Percentiles rank a stretch among this genome's conserved stretches.
These are phyloP conservation scores for Gadopsis marmoratus DNA, from an alignment of 2,797 vertebrate species.

Conservation along the genomic window DNA sequence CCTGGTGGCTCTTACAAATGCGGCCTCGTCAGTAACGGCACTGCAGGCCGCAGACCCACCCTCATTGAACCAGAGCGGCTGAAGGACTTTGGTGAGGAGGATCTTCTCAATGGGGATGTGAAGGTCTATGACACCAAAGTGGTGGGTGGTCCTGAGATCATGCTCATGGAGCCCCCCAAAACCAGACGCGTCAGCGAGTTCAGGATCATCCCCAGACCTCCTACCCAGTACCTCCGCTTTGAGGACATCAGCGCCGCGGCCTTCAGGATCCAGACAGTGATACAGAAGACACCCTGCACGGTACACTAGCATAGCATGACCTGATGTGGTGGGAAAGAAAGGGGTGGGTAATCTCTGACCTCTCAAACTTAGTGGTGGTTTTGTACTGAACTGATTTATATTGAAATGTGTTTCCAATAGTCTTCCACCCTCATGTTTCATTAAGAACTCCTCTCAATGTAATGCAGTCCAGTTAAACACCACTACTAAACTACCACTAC, in stretches of 20 bases:
- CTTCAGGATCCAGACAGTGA: constrained; percentile 88
- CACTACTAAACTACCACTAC: too few relatives aligned
- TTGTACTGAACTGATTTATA: neutral
- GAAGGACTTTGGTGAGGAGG: constrained; percentile 93
- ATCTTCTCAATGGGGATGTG: constrained; percentile 87
- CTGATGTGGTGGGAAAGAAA: neutral
- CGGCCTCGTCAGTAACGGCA: constrained; percentile 78
- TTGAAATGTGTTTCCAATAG: neutral
- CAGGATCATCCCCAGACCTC: constrained; percentile 67
- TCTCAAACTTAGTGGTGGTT: neutral
- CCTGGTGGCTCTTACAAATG: constrained; percentile 68
- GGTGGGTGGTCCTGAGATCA: constrained; percentile 74
- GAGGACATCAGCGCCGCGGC: constrained; percentile 93
- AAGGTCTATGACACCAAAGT: constrained; percentile 84
- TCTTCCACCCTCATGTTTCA: neutral
- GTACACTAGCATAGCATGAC: constrained; percentile 71
- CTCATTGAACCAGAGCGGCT: constrained; percentile 91
- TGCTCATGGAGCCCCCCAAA: constrained; percentile 82
- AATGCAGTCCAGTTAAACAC: too few relatives aligned
- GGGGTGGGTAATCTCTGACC: constrained; percentile 7
- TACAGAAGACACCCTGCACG: constrained; percentile 93
- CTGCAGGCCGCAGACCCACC: constrained; percentile 72
- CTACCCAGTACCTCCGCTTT: constrained; percentile 86
- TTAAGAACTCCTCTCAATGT: neutral
- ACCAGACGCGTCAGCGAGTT: constrained; percentile 71